Percentiles rank a stretch among this genome's conserved stretches.
Conservation (phyloP, 2,888 invertebrate species). For the Melipona beecheii region DNA sequence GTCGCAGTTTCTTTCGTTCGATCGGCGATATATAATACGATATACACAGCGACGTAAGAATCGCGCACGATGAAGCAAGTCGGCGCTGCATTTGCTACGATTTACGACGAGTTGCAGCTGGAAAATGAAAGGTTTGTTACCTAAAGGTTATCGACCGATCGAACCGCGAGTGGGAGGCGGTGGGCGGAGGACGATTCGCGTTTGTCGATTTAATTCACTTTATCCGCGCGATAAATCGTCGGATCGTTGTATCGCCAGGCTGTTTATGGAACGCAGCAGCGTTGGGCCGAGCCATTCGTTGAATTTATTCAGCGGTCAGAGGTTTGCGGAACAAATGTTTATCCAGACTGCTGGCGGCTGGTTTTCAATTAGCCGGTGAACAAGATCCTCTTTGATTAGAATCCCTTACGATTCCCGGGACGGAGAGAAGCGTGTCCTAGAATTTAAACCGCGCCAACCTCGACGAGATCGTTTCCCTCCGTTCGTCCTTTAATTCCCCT, state of each 20-base stretch:
- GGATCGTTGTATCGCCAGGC: neutral
- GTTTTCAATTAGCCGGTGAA: constrained; percentile 48
- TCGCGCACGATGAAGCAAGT: neutral
- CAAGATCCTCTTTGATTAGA: constrained; percentile 50
- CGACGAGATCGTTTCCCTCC: constrained; percentile 10
- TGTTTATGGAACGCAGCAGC: constrained; percentile 7
- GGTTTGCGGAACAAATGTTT: constrained; percentile 43
- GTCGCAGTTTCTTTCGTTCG: constrained; percentile 2
- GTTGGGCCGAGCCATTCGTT: neutral
- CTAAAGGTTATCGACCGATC: neutral
- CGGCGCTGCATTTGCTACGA: constrained; percentile 32
- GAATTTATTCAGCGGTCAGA: constrained; percentile 22
- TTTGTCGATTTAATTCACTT: constrained; percentile 19
- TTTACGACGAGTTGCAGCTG: constrained; percentile 17
- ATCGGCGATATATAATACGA: constrained; percentile 16
- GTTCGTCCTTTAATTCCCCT: constrained; percentile 4
- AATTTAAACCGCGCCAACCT: constrained; percentile 47
- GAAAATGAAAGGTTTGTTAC: constrained; percentile 5
- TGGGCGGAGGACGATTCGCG: neutral
- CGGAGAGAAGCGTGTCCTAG: constrained; percentile 13
- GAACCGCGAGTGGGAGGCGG: neutral
- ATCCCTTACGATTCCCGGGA: constrained; percentile 32
- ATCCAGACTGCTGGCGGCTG: neutral
- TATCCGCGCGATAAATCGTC: constrained; percentile 1
- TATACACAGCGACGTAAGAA: neutral